Conservation (phyloP, 2,888 invertebrate species). For the Ectropis crepuscularia region DNA sequence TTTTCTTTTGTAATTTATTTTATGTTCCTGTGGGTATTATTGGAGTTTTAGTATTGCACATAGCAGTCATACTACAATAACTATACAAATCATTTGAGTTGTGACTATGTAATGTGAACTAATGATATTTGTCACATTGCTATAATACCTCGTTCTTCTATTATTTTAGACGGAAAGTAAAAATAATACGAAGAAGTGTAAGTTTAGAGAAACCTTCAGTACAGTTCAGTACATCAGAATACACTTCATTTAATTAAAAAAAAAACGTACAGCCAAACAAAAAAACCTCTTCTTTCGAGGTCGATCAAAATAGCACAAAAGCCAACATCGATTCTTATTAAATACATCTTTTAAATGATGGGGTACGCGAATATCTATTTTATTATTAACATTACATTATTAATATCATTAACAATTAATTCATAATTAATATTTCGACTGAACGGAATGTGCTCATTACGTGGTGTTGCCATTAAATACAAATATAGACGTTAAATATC, state of each 20-base stretch:
- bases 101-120: too few relatives aligned
- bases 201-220: background rate
- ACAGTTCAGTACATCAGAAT: background rate
- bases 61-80: too few relatives aligned
- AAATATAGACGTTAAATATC: slow-evolving; percentile 62
- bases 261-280: slow-evolving; percentile 32
- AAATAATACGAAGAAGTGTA: too few relatives aligned
- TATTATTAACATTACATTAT: slow-evolving; percentile 55
- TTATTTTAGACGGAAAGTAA: too few relatives aligned
- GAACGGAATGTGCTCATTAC: slow-evolving; percentile 81
- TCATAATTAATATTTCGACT: slow-evolving; percentile 58
- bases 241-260: background rate
- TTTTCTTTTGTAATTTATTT: too few relatives aligned
- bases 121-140: too few relatives aligned
- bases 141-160: too few relatives aligned
- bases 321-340: slow-evolving; percentile 50
- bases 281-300: slow-evolving; percentile 15
- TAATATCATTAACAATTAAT: slow-evolving; percentile 60
- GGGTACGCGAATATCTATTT: slow-evolving; percentile 60
- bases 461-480: slow-evolving; percentile 68
- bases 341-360: slow-evolving; percentile 26
- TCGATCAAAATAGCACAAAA: slow-evolving; percentile 37
- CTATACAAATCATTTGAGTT: too few relatives aligned
- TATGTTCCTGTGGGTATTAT: too few relatives aligned
- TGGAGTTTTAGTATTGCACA: too few relatives aligned